A percentile compares a stretch with the other conserved stretches of the same genome.
Evolutionary conservation across 2,888 invertebrate species (phyloP).

Genomic region (Trachelus iudaicus): DNA sequence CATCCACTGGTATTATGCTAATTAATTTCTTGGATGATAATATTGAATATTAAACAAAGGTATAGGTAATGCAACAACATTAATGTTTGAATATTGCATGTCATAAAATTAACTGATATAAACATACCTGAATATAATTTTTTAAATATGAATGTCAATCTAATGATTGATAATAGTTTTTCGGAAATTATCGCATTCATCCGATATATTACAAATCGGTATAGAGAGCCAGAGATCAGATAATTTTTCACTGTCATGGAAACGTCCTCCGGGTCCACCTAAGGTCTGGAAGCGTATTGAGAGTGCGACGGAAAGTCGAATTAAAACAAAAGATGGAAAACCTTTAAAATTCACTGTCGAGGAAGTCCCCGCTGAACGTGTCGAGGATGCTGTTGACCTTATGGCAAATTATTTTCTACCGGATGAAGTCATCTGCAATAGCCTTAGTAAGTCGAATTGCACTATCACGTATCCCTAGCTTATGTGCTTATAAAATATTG

Average conservation of each 20-base stretch:
- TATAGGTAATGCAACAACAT: not conserved
- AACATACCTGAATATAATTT: not conserved
- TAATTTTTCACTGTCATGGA: slow-evolving; percentile 20
- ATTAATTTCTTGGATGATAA: not conserved
- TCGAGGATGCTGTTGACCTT: slow-evolving; percentile 46
- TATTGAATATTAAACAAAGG: not conserved
- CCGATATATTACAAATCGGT: not conserved
- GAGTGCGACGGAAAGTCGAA: slow-evolving; percentile 27
- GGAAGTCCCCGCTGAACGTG: slow-evolving; percentile 53
- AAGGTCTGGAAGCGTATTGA: slow-evolving; percentile 50
- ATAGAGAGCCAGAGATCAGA: not conserved
- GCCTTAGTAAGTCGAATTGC: slow-evolving; percentile 39
- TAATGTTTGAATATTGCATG: not conserved
- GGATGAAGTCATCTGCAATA: slow-evolving; percentile 44
- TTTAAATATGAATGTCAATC: not conserved
- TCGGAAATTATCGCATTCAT: not conserved
- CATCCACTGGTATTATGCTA: not conserved
- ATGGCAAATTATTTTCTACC: slow-evolving; percentile 44
- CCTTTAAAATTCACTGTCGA: slow-evolving; percentile 48
- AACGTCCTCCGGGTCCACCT: slow-evolving; percentile 43
- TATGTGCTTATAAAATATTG: not conserved
- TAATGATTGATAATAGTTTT: not conserved
- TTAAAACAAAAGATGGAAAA: slow-evolving; percentile 29
- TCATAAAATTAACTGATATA: not conserved
- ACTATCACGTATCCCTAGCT: not conserved